These are phyloP conservation scores for Sus cebifrons DNA, from an alignment of 2,797 vertebrate species.

Conservation along the genomic window DNA sequence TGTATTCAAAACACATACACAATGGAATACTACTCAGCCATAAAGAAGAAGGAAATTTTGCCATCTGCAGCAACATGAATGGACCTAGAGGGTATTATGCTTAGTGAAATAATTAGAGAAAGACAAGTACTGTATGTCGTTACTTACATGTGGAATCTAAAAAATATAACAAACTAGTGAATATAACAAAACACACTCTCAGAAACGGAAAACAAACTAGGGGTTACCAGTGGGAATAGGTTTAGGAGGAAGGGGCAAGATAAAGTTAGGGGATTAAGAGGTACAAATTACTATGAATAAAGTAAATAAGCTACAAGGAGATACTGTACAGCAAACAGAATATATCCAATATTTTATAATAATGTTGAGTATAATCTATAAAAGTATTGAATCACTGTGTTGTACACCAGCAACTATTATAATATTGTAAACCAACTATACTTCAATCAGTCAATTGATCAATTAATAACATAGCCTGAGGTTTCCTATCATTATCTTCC, in stretches of 20 bases:
- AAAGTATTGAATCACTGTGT: background rate
- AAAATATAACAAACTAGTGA: background rate
- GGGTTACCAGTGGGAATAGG: background rate
- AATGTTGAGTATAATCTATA: background rate
- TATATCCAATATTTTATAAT: background rate
- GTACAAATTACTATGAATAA: background rate
- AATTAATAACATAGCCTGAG: background rate
- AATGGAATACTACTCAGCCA: background rate
- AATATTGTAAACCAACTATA: background rate
- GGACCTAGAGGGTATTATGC: background rate
- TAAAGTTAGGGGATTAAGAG: background rate
- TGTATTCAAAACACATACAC: background rate
- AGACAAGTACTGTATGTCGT: background rate
- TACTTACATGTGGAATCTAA: background rate
- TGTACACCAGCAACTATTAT: background rate
- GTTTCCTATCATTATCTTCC: background rate
- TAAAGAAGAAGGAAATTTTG: background rate
- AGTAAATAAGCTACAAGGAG: background rate
- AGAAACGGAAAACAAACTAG: background rate
- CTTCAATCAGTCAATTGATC: background rate
- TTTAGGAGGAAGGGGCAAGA: background rate
- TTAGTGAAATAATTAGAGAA: background rate
- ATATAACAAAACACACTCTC: background rate
- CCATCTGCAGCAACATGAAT: background rate
- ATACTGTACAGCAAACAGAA: background rate